Percentiles rank a stretch among this genome's conserved stretches.
These are phyloP conservation scores for Epistrophe eligans DNA, from an alignment of 2,888 invertebrate genomes.

Conservation along the genomic window DNA sequence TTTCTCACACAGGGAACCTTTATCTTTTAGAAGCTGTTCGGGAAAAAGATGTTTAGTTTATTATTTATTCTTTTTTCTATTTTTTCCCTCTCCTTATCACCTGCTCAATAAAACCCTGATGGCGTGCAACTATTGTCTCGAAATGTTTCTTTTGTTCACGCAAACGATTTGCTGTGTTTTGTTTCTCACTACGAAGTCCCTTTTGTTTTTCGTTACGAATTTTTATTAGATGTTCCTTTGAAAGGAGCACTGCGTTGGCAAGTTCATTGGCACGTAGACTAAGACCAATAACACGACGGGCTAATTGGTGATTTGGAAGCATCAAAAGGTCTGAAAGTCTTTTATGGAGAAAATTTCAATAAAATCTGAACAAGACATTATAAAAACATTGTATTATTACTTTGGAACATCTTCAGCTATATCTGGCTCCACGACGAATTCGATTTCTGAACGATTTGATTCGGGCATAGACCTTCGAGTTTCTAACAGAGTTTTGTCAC, in stretches of 20 bases:
- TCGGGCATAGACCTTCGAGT: conserved; percentile 83
- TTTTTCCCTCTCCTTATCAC: conserved; percentile 79
- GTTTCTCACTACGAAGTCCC: conserved; percentile 82
- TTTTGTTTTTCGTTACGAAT: conserved; percentile 83
- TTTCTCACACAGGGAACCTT: conserved; percentile 89
- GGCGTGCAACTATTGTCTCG: conserved; percentile 89
- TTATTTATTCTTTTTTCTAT: background rate
- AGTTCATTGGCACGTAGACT: conserved; percentile 83
- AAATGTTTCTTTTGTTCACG: conserved; percentile 89
- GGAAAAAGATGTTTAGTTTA: conserved; percentile 15
- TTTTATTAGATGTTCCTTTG: conserved; percentile 83
- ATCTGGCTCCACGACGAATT: conserved; percentile 83
- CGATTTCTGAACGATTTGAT: conserved; percentile 82
- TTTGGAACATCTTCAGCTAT: conserved; percentile 84
- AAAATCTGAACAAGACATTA: background rate
- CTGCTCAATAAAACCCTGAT: conserved; percentile 93
- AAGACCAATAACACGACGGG: conserved; percentile 82
- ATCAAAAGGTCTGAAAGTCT: conserved; percentile 83
- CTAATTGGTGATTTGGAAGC: conserved; percentile 83
- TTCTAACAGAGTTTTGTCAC: conserved; percentile 83
- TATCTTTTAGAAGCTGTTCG: conserved; percentile 89
- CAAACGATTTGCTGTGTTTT: conserved; percentile 84
- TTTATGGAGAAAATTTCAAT: background rate
- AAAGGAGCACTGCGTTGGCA: conserved; percentile 83
- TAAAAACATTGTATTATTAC: conserved; percentile 75